phyloP scores from a whole-genome alignment of 1,140 invertebrate species.

The Papilio polytes region DNA sequence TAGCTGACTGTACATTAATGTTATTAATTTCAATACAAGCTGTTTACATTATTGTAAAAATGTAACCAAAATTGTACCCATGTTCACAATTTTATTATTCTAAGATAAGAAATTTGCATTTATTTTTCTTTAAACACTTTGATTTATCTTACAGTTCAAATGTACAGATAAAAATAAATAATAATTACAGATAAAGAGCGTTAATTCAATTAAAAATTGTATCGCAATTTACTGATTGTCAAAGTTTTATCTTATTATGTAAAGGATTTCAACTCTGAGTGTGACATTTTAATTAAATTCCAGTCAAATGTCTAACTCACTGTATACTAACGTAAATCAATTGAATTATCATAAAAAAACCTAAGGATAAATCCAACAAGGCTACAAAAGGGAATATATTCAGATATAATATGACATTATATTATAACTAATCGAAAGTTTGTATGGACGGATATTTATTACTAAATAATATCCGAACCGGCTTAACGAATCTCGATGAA shows the following conservation, averaged over 20 bases:
- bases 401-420: background rate
- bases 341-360: constrained; percentile 33
- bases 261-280: constrained; percentile 46
- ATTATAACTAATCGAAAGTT: too few relatives aligned
- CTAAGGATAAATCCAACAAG: background rate
- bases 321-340: constrained; percentile 11
- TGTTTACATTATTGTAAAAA: too few relatives aligned
- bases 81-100: background rate
- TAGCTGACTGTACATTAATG: too few relatives aligned
- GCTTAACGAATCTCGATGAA: too few relatives aligned
- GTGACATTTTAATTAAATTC: constrained; percentile 53
- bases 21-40: too few relatives aligned
- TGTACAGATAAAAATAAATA: background rate
- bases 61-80: background rate
- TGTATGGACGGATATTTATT: too few relatives aligned
- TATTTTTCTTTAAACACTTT: background rate
- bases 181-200: background rate
- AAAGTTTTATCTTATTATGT: background rate
- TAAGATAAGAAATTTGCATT: background rate
- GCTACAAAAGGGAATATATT: constrained; percentile 38
- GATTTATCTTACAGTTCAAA: background rate
- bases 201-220: constrained; percentile 15
- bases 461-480: too few relatives aligned
- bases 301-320: constrained; percentile 49
- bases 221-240: background rate